Conservation (phyloP, 2,113 vertebrate genomes). For the Lepus americanus region DNA sequence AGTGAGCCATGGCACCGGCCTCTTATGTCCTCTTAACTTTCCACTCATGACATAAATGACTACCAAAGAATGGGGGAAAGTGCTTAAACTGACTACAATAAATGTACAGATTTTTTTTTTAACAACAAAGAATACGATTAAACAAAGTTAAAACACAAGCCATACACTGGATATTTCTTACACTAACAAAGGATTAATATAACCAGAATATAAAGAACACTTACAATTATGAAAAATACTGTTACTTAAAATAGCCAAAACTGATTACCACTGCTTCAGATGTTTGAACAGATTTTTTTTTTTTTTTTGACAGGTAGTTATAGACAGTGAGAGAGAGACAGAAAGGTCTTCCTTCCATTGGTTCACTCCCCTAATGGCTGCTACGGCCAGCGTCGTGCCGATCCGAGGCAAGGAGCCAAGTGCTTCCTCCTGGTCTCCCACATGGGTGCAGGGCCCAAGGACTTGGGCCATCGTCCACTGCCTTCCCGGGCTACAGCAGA, state of each 20-base stretch:
- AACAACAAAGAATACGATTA: constrained; percentile 27
- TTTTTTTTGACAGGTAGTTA: too few species aligned
- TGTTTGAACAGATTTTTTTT: background rate
- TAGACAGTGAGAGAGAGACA: too few species aligned
- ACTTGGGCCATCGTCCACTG: too few species aligned
- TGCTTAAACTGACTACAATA: constrained; percentile 1
- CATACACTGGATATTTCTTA: background rate
- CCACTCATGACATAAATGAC: constrained; percentile 16
- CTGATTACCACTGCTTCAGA: background rate
- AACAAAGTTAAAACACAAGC: background rate
- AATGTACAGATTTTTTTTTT: constrained; percentile 40
- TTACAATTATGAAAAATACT: constrained; percentile 31
- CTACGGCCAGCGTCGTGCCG: too few species aligned
- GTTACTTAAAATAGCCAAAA: background rate
- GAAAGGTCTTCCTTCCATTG: too few species aligned
- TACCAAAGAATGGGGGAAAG: background rate
- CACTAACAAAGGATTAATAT: background rate
- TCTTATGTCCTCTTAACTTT: background rate
- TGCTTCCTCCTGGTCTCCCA: too few species aligned
- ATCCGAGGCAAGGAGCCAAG: too few species aligned
- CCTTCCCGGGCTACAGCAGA: too few species aligned
- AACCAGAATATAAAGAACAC: constrained; percentile 13
- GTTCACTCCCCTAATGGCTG: too few species aligned
- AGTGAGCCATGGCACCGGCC: too few species aligned
- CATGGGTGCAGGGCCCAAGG: too few species aligned